phyloP scores from a whole-genome alignment of 2,113 vertebrate species.

The Mixornis gularis region DNA sequence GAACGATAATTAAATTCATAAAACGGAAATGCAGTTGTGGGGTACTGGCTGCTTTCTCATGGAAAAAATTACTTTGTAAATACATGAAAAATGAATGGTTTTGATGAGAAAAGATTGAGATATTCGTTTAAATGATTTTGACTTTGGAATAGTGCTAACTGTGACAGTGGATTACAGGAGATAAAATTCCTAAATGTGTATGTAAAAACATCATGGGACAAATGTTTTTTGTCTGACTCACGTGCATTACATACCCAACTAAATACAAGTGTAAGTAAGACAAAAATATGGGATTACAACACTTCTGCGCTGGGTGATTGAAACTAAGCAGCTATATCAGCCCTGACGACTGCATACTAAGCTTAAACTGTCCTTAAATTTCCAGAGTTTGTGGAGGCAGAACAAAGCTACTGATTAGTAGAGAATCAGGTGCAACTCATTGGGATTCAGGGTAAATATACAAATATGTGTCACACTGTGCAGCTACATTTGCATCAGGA shows the following conservation, averaged over 20 bases:
- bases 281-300: background rate
- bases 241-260: background rate
- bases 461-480: background rate
- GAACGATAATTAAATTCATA: constrained; percentile 66
- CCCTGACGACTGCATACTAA: background rate
- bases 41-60: background rate
- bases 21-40: constrained; percentile 34
- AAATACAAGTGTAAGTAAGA: background rate
- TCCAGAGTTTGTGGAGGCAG: background rate
- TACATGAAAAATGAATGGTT: background rate
- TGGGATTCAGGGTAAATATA: background rate
- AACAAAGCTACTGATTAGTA: background rate
- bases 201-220: background rate
- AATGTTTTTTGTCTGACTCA: background rate
- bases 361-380: background rate
- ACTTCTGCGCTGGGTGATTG: background rate
- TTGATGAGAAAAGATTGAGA: constrained; percentile 15
- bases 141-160: background rate
- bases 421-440: background rate
- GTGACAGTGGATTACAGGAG: background rate
- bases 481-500: background rate
- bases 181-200: background rate
- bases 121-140: background rate
- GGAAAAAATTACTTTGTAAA: constrained; percentile 14
- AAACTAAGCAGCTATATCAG: background rate